Base-by-base conservation (phyloP, 2,113 vertebrate species). In the Cynopterus brachyotis region DNA sequence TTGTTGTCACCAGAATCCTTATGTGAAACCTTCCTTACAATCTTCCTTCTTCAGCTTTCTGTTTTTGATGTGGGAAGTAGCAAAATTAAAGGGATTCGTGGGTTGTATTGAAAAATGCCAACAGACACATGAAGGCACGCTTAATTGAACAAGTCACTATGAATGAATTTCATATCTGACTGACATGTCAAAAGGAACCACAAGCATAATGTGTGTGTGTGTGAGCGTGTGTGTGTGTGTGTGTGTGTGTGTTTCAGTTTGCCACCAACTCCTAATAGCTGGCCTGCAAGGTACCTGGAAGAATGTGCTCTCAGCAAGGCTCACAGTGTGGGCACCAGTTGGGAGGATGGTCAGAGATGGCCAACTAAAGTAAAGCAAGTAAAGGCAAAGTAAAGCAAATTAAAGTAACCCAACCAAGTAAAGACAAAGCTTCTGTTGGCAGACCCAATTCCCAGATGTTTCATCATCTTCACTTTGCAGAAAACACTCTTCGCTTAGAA, bases 1-100 rank as follows among this genome's bases (percentile, higher is more conserved):
- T 97, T 95, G 93, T 96, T 98, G 97, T 98, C 96, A 97, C 16
- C 3, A 91, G 60, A 83, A 90, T 70, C 30, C 35, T 97, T 96
- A 96, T 28, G 70, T 60, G 82, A 12, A 0, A 88, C 26, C 70
- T 95, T 96, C 40, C 70, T 98, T 95, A 87, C 69, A 96, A 60
- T 89, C 90, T 97, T 72, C 40, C 67, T 88, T 86, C 80, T 13
- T 69, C 40, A 37, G 12, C 4, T 81, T 84, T 69, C 91, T 82
- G 64, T 7, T 59, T 95, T 75, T 83, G 64, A 95, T 91, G 2
- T 84, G 87, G 57, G 42, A 96, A 88, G 42, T 69, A 69, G 88
- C 57, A 84, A 93, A 89, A 82, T 88, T 69, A 91, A 81, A 78
- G 35, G 13, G 55, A 55, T 89, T 82, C 91, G 73, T 70, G 76